Conservation (phyloP, 2,888 invertebrate species). For the Ectemnius continuus region DNA sequence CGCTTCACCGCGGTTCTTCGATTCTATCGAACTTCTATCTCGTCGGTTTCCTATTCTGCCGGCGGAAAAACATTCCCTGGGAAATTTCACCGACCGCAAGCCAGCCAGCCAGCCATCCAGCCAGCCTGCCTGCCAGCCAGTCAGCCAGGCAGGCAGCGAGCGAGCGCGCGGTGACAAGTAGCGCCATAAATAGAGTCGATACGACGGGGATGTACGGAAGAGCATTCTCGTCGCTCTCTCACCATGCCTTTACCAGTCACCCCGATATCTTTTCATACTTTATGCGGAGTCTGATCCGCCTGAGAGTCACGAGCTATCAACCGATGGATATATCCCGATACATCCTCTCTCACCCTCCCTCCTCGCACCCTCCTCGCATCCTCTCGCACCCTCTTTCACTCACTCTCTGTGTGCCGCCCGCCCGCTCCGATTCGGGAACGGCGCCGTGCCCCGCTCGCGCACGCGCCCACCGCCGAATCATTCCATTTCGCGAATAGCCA, state of each 20-base stretch:
- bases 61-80: constrained; percentile 55
- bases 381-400: background rate
- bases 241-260: constrained; percentile 45
- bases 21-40: constrained; percentile 49
- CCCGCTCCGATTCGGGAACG: background rate
- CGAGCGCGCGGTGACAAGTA: constrained; percentile 65
- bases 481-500: background rate
- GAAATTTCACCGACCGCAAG: constrained; percentile 59
- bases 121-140: no score
- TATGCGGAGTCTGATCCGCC: constrained; percentile 51
- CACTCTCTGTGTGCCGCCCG: constrained; percentile 19
- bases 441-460: background rate
- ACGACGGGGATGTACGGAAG: constrained; percentile 61
- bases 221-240: constrained; percentile 54
- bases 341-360: constrained; percentile 11
- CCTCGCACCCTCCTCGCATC: constrained; percentile 10
- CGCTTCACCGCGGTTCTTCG: constrained; percentile 44
- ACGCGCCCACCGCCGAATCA: background rate
- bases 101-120: constrained; percentile 17
- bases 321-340: constrained; percentile 41
- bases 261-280: constrained; percentile 56
- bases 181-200: constrained; percentile 68
- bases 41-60: constrained; percentile 45
- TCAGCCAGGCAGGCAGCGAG: no score
- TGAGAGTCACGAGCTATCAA: constrained; percentile 55